Evolutionary conservation across 2,797 vertebrate genomes (phyloP).

Genomic region (Channa striata): DNA sequence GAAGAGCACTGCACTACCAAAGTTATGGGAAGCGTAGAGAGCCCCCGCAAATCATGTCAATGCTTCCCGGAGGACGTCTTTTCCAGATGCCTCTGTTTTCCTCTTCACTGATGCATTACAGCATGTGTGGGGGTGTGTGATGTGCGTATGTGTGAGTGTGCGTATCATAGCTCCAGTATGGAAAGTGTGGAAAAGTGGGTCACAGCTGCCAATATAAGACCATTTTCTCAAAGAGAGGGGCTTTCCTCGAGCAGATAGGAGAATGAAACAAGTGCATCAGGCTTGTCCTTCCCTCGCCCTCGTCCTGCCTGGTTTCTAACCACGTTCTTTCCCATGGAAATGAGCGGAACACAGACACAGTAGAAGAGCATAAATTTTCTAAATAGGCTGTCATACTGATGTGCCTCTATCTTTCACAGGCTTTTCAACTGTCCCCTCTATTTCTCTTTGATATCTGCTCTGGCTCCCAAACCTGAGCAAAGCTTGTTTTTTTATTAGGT

Average conservation of each 20-base stretch:
- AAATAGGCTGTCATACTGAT: conserved; percentile 58
- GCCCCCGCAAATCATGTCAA: conserved; percentile 78
- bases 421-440: conserved; percentile 39
- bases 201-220: conserved; percentile 81
- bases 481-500: conserved; percentile 35
- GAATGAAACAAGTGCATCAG: conserved; percentile 53
- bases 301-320: conserved; percentile 3
- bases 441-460: conserved; percentile 54
- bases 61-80: conserved; percentile 77
- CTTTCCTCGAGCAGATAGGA: conserved; percentile 65
- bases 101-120: conserved; percentile 72
- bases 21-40: conserved; percentile 63
- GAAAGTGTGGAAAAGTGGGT: conserved; percentile 81
- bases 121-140: conserved; percentile 49
- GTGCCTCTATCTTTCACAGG: conserved; percentile 35
- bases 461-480: conserved; percentile 24
- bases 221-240: conserved; percentile 41
- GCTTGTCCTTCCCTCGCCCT: conserved; percentile 41
- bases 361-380: conserved; percentile 58
- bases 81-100: conserved; percentile 86
- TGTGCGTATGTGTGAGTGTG: conserved; percentile 13
- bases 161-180: conserved; percentile 52
- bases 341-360: conserved; percentile 26
- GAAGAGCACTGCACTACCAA: conserved; percentile 34
- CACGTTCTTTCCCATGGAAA: conserved; percentile 19